These are phyloP conservation scores for Propithecus perrieri DNA, from an alignment of 2,797 vertebrate species.

Conservation along the genomic window DNA sequence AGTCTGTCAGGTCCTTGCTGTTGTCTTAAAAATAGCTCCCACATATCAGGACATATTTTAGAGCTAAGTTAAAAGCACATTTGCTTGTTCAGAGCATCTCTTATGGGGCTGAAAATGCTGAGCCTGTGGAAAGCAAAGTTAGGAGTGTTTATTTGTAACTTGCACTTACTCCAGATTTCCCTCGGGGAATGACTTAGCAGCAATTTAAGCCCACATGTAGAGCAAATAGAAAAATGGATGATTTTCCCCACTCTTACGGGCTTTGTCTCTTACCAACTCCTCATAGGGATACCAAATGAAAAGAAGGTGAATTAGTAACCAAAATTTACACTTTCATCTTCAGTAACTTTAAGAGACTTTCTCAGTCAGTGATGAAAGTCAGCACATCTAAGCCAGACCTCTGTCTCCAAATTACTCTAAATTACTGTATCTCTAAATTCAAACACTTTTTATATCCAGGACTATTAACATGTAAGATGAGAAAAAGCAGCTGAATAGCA, in stretches of 20 bases:
- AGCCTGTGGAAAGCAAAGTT: constrained; percentile 31
- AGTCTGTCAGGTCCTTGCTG: constrained; percentile 42
- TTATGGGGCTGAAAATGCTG: constrained; percentile 38
- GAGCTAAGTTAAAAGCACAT: constrained; percentile 64
- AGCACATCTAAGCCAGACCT: background rate
- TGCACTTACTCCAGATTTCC: constrained; percentile 33
- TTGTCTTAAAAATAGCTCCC: constrained; percentile 70
- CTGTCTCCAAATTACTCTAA: background rate
- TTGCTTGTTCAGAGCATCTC: constrained; percentile 60
- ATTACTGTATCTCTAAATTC: background rate
- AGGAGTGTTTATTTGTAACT: constrained; percentile 71
- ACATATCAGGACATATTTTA: constrained; percentile 67
- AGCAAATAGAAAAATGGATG: constrained; percentile 53
- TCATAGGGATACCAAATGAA: background rate
- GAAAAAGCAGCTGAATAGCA: background rate
- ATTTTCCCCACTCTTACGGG: background rate
- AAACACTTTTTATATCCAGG: background rate
- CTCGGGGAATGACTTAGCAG: constrained; percentile 65
- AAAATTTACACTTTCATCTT: background rate
- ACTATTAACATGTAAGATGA: background rate
- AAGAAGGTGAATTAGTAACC: background rate
- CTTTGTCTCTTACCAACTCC: background rate
- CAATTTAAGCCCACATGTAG: constrained; percentile 53
- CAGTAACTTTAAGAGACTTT: background rate
- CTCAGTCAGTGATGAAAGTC: background rate